Evolutionary conservation across 1,140 invertebrate species (phyloP).

Genomic region (Solen grandis): DNA sequence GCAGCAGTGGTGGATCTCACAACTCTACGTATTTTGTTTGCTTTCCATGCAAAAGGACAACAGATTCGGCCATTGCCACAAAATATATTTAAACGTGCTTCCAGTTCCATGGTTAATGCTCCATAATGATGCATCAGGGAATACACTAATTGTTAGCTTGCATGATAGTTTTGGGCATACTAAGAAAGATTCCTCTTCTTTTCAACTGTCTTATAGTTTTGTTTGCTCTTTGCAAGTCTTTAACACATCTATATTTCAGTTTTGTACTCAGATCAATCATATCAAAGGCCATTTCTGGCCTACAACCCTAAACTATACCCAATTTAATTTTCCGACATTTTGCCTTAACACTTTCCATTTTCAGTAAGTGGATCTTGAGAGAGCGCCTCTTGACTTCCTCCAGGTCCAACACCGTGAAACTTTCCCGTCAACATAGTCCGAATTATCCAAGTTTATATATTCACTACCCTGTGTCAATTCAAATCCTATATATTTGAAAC

Average conservation of each 20-base stretch:
- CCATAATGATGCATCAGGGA: constrained; percentile 40
- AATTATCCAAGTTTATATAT: constrained; percentile 51
- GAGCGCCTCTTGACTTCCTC: constrained; percentile 6
- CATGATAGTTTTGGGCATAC: background rate
- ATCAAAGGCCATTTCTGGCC: constrained; percentile 57
- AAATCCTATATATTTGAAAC: constrained; percentile 55
- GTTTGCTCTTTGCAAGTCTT: constrained; percentile 38
- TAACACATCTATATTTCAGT: constrained; percentile 11
- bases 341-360: constrained; percentile 39
- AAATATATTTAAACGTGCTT: constrained; percentile 30
- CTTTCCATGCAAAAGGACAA: constrained; percentile 22
- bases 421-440: constrained; percentile 43
- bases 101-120: constrained; percentile 22
- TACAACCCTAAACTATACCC: constrained; percentile 51
- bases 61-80: constrained; percentile 6
- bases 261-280: constrained; percentile 52
- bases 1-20: constrained; percentile 33
- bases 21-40: constrained; percentile 12
- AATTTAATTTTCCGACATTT: constrained; percentile 54
- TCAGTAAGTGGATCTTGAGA: constrained; percentile 8
- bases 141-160: background rate
- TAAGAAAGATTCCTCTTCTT: background rate
- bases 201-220: constrained; percentile 54
- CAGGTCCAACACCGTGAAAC: constrained; percentile 14
- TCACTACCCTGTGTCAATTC: constrained; percentile 27